phyloP scores from a whole-genome alignment of 2,113 vertebrate species.

The Etheostoma cragini region DNA sequence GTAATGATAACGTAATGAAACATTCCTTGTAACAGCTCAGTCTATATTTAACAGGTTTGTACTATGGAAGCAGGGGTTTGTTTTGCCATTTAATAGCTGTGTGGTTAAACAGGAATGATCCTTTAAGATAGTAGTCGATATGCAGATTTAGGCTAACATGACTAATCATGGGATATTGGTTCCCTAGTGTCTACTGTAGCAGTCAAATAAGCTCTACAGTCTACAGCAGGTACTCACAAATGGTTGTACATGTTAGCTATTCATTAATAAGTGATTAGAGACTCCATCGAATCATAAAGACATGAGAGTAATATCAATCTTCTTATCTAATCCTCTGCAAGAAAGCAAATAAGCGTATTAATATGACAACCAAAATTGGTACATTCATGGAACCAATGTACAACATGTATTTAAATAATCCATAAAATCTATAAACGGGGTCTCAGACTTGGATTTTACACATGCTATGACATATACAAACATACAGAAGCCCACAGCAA shows the following conservation, averaged over 20 bases:
- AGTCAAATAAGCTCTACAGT: not conserved
- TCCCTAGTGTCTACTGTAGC: not conserved
- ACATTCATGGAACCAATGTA: not conserved
- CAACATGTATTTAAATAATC: too few relatives aligned
- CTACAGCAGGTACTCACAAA: not conserved
- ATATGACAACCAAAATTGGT: not conserved
- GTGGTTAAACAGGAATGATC: not conserved
- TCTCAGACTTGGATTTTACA: not conserved
- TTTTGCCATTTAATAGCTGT: not conserved
- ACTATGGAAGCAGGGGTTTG: not conserved
- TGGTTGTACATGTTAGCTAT: not conserved
- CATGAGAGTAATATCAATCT: not conserved
- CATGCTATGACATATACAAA: not conserved
- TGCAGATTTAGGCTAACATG: not conserved
- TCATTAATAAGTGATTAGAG: not conserved
- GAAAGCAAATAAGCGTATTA: not conserved
- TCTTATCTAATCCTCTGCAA: not conserved
- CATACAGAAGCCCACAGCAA: conserved; percentile 5
- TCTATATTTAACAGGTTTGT: not conserved
- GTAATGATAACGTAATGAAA: not conserved
- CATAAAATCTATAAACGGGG: not conserved
- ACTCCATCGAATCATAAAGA: not conserved
- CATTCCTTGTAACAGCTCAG: too few relatives aligned
- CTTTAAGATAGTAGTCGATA: not conserved
- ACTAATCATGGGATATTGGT: not conserved